Conservation (phyloP, 1,140 invertebrate genomes). For the Sycophila sp. region DNA sequence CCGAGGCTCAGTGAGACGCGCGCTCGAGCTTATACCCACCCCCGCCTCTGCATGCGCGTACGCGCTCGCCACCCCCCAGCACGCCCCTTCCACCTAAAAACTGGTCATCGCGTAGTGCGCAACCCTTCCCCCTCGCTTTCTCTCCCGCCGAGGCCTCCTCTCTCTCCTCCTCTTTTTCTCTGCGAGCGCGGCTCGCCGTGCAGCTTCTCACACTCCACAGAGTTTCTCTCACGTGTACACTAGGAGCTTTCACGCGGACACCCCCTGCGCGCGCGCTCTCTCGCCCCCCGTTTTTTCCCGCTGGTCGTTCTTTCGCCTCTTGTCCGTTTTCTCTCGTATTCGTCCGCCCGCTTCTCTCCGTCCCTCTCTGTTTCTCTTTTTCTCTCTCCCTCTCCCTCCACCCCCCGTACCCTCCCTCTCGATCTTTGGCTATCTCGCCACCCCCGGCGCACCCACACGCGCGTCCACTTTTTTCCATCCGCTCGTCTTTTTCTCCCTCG, state of each 20-base stretch:
- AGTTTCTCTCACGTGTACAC: conserved; percentile 40
- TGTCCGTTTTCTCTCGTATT: conserved; percentile 23
- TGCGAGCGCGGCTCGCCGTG: conserved; percentile 37
- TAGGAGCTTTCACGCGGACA: conserved; percentile 41
- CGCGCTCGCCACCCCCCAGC: not conserved
- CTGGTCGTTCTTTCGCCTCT: conserved; percentile 36
- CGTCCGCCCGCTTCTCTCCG: not conserved
- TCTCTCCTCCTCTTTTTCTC: conserved; percentile 43
- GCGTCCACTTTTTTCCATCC: conserved; percentile 42
- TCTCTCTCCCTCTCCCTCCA: not conserved
- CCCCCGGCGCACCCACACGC: conserved; percentile 15
- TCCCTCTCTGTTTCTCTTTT: too few relatives aligned
- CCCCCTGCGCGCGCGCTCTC: conserved; percentile 12
- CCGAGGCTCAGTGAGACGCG: not conserved
- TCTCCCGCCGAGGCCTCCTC: conserved; percentile 37
- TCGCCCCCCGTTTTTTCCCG: conserved; percentile 1
- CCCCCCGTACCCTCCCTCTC: conserved; percentile 1
- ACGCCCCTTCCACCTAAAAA: conserved; percentile 3
- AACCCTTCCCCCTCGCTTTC: not conserved
- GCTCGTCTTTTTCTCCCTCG: conserved; percentile 18
- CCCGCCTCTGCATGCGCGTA: not conserved
- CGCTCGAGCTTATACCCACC: too few relatives aligned
- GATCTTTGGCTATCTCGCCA: not conserved
- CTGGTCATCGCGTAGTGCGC: not conserved
- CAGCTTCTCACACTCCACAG: conserved; percentile 42